Conservation (phyloP, 2,113 vertebrate genomes). For the Dendrocopos noguchii region DNA sequence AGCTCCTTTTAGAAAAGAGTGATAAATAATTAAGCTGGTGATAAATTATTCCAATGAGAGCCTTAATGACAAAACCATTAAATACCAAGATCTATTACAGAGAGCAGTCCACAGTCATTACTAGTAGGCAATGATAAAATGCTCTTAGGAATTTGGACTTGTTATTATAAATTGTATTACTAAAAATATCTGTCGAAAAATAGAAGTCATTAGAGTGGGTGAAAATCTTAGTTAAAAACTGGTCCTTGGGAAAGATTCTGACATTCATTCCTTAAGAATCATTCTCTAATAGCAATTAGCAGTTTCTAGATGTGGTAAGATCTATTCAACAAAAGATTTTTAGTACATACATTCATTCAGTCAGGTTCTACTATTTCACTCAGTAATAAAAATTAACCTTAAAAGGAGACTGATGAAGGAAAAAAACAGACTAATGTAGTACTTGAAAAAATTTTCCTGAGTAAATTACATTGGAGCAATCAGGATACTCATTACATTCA, state of each 20-base stretch:
- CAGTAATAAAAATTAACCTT: neutral
- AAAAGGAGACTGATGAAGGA: neutral
- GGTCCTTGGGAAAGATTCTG: neutral
- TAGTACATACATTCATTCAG: neutral
- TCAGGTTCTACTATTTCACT: neutral
- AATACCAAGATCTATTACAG: slow-evolving; percentile 45
- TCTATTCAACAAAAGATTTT: neutral
- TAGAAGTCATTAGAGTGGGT: slow-evolving; percentile 45
- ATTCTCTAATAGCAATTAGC: neutral
- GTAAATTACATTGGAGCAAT: neutral
- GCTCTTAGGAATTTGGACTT: slow-evolving; percentile 29
- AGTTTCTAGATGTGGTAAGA: neutral
- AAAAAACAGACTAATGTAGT: neutral
- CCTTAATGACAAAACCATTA: slow-evolving; percentile 68
- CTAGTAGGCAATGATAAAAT: slow-evolving; percentile 40
- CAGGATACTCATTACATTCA: neutral
- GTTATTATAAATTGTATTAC: slow-evolving; percentile 55
- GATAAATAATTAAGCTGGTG: slow-evolving; percentile 66
- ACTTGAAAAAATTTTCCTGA: neutral
- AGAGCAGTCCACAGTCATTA: slow-evolving; percentile 49
- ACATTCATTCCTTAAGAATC: neutral
- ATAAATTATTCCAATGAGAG: slow-evolving; percentile 68
- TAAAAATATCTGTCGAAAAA: slow-evolving; percentile 59
- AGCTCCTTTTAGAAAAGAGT: slow-evolving; percentile 41
- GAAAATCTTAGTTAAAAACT: slow-evolving; percentile 21